phyloP scores from a whole-genome alignment of 2,113 vertebrate species.

The Ursus arctos region DNA sequence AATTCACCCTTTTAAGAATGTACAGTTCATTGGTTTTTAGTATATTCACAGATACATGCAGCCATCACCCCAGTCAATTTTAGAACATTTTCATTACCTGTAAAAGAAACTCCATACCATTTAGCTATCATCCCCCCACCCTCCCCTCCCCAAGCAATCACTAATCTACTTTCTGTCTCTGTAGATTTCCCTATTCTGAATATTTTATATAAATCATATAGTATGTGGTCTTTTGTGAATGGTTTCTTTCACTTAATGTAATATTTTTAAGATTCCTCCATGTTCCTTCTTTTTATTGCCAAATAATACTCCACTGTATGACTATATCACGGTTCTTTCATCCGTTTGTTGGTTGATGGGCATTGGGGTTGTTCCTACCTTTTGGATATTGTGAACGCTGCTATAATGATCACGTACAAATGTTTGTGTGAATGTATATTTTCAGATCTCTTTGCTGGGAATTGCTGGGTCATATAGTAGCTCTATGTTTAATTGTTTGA shows the following conservation, averaged over 20 bases:
- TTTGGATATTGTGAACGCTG: conserved; percentile 27
- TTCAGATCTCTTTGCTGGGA: conserved; percentile 23
- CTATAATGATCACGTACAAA: conserved; percentile 15
- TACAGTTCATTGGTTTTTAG: conserved; percentile 4
- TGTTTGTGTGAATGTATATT: conserved; percentile 5
- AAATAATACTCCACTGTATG: background rate
- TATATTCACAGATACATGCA: conserved; percentile 7
- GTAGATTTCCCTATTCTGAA: conserved; percentile 48
- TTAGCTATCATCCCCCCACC: background rate
- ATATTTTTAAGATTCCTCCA: conserved; percentile 15
- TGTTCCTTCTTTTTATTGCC: conserved; percentile 51
- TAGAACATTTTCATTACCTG: conserved; percentile 8
- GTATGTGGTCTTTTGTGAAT: conserved; percentile 51
- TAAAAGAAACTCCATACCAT: background rate
- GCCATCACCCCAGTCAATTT: background rate
- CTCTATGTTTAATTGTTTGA: conserved; percentile 16
- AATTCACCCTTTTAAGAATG: conserved; percentile 46
- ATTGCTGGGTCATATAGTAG: conserved; percentile 42
- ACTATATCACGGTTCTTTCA: conserved; percentile 11
- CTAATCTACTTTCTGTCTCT: background rate
- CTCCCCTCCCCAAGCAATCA: background rate
- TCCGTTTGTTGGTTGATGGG: background rate
- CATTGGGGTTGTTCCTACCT: background rate
- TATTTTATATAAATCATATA: conserved; percentile 38
- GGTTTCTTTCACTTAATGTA: conserved; percentile 35